Conservation (phyloP, 2,797 vertebrate genomes). For the Pipistrellus pygmaeus region DNA sequence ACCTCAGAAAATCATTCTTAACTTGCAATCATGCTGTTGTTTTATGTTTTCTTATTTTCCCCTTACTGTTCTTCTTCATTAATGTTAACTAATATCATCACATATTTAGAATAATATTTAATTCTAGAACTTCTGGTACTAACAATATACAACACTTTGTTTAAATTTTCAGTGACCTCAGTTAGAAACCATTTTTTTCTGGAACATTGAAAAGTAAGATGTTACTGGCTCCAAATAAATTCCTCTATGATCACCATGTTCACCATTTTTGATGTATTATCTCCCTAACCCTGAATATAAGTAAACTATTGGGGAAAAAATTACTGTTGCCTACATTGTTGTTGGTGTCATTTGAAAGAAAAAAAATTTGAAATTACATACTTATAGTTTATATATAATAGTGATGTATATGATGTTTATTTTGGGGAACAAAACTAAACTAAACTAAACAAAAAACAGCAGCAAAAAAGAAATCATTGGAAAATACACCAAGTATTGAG, state of each 20-base stretch:
- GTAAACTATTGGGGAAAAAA: neutral
- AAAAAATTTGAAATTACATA: slow-evolving; percentile 25
- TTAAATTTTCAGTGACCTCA: neutral
- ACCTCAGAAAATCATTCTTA: neutral
- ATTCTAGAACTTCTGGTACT: neutral
- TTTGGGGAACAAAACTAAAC: neutral
- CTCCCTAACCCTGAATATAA: neutral
- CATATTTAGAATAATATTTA: neutral
- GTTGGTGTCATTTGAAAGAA: neutral
- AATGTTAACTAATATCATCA: neutral
- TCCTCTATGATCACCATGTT: neutral
- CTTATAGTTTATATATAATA: neutral
- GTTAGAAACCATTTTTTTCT: neutral
- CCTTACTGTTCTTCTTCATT: neutral
- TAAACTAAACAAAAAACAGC: neutral
- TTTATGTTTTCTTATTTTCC: neutral
- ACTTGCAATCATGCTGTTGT: neutral
- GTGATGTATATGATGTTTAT: neutral
- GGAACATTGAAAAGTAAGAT: neutral
- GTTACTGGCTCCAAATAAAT: neutral
- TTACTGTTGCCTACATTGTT: neutral
- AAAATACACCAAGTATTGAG: neutral
- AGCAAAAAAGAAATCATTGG: neutral
- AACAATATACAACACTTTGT: neutral
- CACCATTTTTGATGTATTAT: neutral